Evolutionary conservation across 2,888 invertebrate genomes (phyloP).

Genomic region (Athalia circularis): DNA sequence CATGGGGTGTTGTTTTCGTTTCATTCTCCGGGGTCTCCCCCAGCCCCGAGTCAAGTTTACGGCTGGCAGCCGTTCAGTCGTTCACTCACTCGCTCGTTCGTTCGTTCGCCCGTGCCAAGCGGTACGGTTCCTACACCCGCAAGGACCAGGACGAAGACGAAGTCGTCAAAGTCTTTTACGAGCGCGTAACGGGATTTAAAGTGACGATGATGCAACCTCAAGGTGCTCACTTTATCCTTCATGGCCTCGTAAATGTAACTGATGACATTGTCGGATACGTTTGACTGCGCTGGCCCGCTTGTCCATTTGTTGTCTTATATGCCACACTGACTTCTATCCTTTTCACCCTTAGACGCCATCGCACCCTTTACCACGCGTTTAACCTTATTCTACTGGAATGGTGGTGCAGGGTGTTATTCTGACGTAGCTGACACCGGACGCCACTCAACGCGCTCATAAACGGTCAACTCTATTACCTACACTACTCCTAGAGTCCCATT

Average conservation of each 20-base stretch:
- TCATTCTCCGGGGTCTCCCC: conserved; percentile 27
- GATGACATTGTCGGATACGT: conserved; percentile 73
- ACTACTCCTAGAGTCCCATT: too few relatives aligned
- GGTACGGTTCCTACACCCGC: conserved; percentile 51
- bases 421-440: conserved; percentile 33
- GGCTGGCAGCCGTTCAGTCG: conserved; percentile 55
- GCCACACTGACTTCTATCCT: conserved; percentile 6
- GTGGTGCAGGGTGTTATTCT: conserved; percentile 12
- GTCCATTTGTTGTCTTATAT: conserved; percentile 35
- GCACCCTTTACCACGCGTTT: neutral
- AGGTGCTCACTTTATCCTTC: conserved; percentile 73
- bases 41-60: conserved; percentile 61
- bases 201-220: conserved; percentile 74
- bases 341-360: neutral
- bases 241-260: conserved; percentile 74
- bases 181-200: conserved; percentile 74
- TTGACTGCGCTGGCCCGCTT: conserved; percentile 58
- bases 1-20: conserved; percentile 37
- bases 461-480: conserved; percentile 34
- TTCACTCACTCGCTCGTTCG: conserved; percentile 45
- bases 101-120: conserved; percentile 58
- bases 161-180: conserved; percentile 74
- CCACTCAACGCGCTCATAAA: conserved; percentile 28
- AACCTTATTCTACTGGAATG: neutral
- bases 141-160: conserved; percentile 60